Conservation (phyloP, 2,888 invertebrate species). For the Mermis nigrescens region DNA sequence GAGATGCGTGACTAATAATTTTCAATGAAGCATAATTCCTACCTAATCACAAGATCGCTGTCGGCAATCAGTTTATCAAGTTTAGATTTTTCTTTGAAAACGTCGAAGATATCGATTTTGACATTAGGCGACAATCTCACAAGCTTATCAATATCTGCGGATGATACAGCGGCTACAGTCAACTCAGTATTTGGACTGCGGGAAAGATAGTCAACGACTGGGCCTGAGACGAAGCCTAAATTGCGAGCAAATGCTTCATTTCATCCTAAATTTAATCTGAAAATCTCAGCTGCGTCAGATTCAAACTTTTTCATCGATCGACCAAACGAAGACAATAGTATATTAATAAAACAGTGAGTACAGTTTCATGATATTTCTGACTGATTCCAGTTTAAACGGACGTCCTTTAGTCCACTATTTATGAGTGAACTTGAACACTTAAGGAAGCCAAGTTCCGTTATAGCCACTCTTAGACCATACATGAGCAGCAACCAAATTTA, state of each 20-base stretch:
- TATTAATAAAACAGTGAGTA: no score
- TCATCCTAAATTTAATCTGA: conserved; percentile 32
- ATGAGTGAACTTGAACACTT: no score
- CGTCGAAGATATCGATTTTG: conserved; percentile 60
- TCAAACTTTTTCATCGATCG: background rate
- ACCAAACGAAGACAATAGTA: background rate
- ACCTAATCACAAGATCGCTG: conserved; percentile 39
- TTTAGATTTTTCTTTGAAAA: conserved; percentile 50
- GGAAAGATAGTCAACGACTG: conserved; percentile 77
- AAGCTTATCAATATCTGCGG: conserved; percentile 67
- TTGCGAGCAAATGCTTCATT: conserved; percentile 65
- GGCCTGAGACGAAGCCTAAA: conserved; percentile 80
- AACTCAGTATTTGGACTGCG: conserved; percentile 58
- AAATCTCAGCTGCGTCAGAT: conserved; percentile 3
- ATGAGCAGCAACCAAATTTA: no score
- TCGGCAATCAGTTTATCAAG: conserved; percentile 51
- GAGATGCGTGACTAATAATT: no score
- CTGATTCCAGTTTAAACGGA: no score
- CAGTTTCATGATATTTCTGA: no score
- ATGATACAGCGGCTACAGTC: conserved; percentile 62
- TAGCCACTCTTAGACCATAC: no score
- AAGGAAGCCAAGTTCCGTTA: no score
- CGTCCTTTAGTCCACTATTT: no score
- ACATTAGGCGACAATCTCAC: conserved; percentile 49
- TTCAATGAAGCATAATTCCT: conserved; percentile 3